Evolutionary conservation across 2,797 vertebrate species (phyloP), one percentile per base, ranked within the genome.

Genomic region (Peromyscus eremicus): DNA sequence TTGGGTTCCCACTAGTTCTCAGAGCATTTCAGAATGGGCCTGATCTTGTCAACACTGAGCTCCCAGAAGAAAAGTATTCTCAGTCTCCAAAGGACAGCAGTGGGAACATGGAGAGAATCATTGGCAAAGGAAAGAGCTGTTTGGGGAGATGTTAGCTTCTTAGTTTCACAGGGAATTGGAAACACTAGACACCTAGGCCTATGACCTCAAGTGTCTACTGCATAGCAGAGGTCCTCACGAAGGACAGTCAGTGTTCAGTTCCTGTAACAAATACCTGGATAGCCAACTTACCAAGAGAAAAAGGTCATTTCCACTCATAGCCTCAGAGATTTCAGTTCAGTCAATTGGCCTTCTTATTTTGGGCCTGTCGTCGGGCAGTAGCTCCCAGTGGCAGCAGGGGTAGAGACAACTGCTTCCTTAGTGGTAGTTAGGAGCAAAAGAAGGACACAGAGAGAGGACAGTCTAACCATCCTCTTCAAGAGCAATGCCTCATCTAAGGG

Each of bases 171-270:
- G 71, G 60, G 34, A 77, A 21, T 34, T 9, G 29, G 40, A 94
- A 29, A 37, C 25, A 6, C 32, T 13, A 29, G 23, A 46, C 10
- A 7, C 19, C 34, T 77, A 34, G 70, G 19, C 27, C 68, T 1
- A 2, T 27, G 21, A 3, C 25, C n/a, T n/a, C 6, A 3, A 9
- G 6, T 3, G 0, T 29, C 71, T 91, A 29, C 8, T 5, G 76
- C 19, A 19, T 13, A 27, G 8, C 37, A 27, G 17, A 71, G 19
- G 6, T 66, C 13, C 1, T 10, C 3, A n/a, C 49, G 17, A 10
- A 7, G 13, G 13, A 70, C 37, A 43, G 19, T 86, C 73, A 77
- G n/a, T 52, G 52, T 86, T 57, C 73, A 49, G 43, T 52, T 49
- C 68, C 6, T 52, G 29, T 64, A 43, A 46, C 32, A 68, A 68